A percentile compares a stretch with the other conserved stretches of the same genome.
Conservation (phyloP, 2,113 vertebrate genomes). For the Barbus barbus region DNA sequence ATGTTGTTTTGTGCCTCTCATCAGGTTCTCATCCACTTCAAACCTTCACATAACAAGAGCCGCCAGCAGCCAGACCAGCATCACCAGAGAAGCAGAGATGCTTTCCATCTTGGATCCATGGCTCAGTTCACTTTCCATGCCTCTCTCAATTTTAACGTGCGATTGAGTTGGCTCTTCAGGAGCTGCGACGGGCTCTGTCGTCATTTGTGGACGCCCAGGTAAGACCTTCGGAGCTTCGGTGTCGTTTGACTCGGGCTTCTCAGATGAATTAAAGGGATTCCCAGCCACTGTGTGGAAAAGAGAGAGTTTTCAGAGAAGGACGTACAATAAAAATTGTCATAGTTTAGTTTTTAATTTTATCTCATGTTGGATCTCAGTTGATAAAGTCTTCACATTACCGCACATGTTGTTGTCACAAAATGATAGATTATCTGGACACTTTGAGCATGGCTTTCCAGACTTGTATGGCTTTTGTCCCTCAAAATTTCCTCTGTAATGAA, state of each 20-base stretch:
- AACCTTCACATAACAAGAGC: background rate
- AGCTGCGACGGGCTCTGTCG: background rate
- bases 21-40: background rate
- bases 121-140: accelerated
- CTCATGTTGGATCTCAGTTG: too few species aligned
- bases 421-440: slow-evolving; percentile 34
- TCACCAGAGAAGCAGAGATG: background rate
- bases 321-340: background rate
- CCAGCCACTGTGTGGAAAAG: background rate
- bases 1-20: background rate
- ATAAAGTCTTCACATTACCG: slow-evolving; percentile 24
- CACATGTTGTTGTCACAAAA: slow-evolving; percentile 41
- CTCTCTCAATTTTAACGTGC: background rate
- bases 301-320: background rate
- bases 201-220: background rate
- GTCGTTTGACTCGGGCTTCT: background rate
- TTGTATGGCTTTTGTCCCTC: slow-evolving; percentile 33
- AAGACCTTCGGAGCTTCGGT: background rate
- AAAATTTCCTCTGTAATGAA: slow-evolving; percentile 53
- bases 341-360: background rate
- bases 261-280: background rate
- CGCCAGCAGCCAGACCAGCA: background rate
- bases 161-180: background rate
- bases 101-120: background rate
- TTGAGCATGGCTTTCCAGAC: slow-evolving; percentile 52